phyloP scores from a whole-genome alignment of 2,113 vertebrate species.

The Ophthalmolycus amberensis region DNA sequence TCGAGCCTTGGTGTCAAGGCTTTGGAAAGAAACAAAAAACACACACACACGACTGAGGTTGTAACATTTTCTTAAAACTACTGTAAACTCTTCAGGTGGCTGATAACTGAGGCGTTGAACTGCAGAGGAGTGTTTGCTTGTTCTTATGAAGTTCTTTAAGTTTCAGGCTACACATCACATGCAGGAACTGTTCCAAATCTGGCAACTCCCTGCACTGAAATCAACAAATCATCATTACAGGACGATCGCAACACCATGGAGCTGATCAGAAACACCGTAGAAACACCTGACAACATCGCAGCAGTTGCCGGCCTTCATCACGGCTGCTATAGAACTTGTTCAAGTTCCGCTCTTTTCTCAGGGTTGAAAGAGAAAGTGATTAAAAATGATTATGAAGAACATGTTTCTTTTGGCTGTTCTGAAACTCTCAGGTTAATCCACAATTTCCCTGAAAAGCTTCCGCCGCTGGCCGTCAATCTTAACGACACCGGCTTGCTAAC shows the following conservation, averaged over 20 bases:
- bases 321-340: neutral
- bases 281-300: neutral
- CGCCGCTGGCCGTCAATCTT: conserved; percentile 24
- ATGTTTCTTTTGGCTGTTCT: neutral
- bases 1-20: conserved; percentile 42
- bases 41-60: conserved; percentile 6
- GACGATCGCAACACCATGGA: neutral
- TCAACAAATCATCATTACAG: conserved; percentile 1
- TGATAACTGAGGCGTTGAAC: neutral
- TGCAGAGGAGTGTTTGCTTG: neutral
- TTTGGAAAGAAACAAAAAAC: conserved; percentile 29
- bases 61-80: conserved; percentile 19
- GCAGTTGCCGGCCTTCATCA: neutral
- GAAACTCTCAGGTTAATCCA: conserved; percentile 23
- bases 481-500: conserved; percentile 21
- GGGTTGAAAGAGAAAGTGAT: neutral
- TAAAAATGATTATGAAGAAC: neutral
- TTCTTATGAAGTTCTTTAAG: neutral
- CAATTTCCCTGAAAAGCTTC: conserved; percentile 10
- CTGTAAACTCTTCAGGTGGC: conserved; percentile 7
- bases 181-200: conserved; percentile 1
- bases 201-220: neutral
- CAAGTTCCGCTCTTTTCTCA: neutral
- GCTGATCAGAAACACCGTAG: neutral
- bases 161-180: neutral